Percentiles rank a stretch among this genome's conserved stretches.
Evolutionary conservation across 2,113 vertebrate genomes (phyloP).

Genomic region (Mastomys natalensis): DNA sequence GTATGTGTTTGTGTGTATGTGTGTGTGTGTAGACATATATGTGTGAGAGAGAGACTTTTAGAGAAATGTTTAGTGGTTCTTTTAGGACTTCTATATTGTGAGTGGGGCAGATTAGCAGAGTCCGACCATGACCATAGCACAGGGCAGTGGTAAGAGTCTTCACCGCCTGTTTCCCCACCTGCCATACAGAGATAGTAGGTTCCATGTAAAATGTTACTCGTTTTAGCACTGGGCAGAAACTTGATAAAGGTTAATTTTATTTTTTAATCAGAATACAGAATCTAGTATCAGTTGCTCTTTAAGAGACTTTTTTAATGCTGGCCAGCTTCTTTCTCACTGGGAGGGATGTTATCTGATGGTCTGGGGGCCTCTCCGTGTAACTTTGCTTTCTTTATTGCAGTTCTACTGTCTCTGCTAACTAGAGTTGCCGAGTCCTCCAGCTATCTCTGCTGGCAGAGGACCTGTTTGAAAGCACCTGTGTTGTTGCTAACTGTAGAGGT

Average conservation of each 20-base stretch:
- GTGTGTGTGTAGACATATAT: neutral
- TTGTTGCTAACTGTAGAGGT: neutral
- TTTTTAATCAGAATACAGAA: neutral
- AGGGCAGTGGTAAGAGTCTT: neutral
- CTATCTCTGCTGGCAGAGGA: neutral
- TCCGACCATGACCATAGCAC: neutral
- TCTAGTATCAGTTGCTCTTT: neutral
- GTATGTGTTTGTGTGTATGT: neutral
- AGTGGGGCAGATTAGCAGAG: neutral
- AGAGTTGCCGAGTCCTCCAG: neutral
- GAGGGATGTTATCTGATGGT: neutral
- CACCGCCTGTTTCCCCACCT: neutral
- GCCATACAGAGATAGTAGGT: neutral
- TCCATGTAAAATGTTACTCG: neutral
- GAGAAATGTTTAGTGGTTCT: neutral
- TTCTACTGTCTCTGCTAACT: neutral
- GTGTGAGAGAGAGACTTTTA: neutral
- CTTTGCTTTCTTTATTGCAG: neutral
- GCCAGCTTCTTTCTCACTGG: neutral
- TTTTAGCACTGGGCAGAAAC: neutral
- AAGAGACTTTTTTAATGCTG: neutral
- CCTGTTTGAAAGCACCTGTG: neutral
- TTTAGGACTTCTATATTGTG: neutral
- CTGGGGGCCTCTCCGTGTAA: neutral
- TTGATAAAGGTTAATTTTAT: neutral